These are phyloP conservation scores for Apocheima hispidaria DNA, from an alignment of 2,888 invertebrate genomes.

Conservation along the genomic window DNA sequence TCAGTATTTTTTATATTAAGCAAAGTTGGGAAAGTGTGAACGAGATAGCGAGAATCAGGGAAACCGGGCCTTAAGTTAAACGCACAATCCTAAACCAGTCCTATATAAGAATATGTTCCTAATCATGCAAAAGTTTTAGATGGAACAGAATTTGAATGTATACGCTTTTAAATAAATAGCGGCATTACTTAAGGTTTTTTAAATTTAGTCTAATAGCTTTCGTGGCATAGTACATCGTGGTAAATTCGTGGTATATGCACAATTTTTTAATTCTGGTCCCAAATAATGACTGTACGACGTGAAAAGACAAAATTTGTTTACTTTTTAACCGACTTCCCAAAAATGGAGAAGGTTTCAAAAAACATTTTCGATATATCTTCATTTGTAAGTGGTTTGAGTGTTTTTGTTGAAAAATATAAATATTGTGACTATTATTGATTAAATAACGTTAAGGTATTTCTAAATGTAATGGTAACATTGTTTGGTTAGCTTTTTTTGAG, in stretches of 20 bases:
- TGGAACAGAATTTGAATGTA: conserved; percentile 57
- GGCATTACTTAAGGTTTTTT: conserved; percentile 34
- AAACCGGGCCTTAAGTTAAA: too few species aligned
- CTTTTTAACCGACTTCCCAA: too few species aligned
- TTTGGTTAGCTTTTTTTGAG: background rate
- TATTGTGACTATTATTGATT: background rate
- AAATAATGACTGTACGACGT: conserved; percentile 29
- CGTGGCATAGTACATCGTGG: conserved; percentile 14
- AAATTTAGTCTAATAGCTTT: conserved; percentile 30
- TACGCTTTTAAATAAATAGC: conserved; percentile 54
- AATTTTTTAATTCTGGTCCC: conserved; percentile 21
- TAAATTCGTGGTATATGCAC: too few species aligned
- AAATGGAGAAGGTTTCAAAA: too few species aligned
- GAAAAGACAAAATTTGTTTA: conserved; percentile 34
- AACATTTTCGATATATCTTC: conserved; percentile 10
- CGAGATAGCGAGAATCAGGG: too few species aligned
- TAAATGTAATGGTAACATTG: background rate
- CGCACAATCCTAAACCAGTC: conserved; percentile 71
- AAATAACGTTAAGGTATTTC: background rate
- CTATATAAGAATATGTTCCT: conserved; percentile 52
- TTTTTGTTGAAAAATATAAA: conserved; percentile 5
- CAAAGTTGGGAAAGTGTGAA: too few species aligned
- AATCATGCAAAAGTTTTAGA: conserved; percentile 55
- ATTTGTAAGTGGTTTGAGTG: conserved; percentile 5
- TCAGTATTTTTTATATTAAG: too few species aligned